These are phyloP conservation scores for Frankliniella intonsa DNA, from an alignment of 2,888 invertebrate genomes.

Conservation along the genomic window DNA sequence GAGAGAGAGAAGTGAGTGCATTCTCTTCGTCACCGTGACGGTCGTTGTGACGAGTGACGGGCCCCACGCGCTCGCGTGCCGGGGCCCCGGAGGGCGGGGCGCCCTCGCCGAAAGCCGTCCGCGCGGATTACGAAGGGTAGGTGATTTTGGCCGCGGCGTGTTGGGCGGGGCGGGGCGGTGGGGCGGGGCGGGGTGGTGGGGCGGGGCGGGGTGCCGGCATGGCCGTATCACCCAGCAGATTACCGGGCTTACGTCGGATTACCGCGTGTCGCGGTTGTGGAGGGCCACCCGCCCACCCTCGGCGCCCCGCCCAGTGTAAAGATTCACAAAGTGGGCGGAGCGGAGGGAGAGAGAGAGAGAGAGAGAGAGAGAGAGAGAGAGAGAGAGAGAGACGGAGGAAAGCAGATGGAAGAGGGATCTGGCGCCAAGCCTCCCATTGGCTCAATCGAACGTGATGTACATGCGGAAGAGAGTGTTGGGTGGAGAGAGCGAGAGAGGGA, in stretches of 20 bases:
- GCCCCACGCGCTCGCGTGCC: too few relatives aligned
- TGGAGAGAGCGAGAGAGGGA: neutral
- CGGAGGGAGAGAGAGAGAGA: neutral
- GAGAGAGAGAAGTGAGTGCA: too few relatives aligned
- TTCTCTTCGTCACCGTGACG: too few relatives aligned
- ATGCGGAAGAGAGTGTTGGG: neutral
- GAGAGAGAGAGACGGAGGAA: neutral
- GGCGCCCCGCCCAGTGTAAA: neutral
- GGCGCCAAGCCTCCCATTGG: conserved; percentile 12
- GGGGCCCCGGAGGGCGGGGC: too few relatives aligned
- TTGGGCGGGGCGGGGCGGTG: neutral
- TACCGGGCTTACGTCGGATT: conserved; percentile 13
- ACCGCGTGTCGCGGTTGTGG: neutral
- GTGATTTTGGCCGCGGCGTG: too few relatives aligned
- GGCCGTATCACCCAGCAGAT: conserved; percentile 3
- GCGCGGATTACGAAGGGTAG: too few relatives aligned
- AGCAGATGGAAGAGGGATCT: neutral
- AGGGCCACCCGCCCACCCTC: neutral
- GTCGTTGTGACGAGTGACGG: too few relatives aligned
- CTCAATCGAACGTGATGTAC: conserved; percentile 22
- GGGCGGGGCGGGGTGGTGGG: neutral
- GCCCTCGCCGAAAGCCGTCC: too few relatives aligned
- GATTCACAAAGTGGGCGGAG: neutral
- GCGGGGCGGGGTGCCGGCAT: neutral
- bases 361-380: neutral